Percentiles rank a stretch among this genome's conserved stretches.
Conservation (phyloP, 2,888 invertebrate species). For the Patella depressa region DNA sequence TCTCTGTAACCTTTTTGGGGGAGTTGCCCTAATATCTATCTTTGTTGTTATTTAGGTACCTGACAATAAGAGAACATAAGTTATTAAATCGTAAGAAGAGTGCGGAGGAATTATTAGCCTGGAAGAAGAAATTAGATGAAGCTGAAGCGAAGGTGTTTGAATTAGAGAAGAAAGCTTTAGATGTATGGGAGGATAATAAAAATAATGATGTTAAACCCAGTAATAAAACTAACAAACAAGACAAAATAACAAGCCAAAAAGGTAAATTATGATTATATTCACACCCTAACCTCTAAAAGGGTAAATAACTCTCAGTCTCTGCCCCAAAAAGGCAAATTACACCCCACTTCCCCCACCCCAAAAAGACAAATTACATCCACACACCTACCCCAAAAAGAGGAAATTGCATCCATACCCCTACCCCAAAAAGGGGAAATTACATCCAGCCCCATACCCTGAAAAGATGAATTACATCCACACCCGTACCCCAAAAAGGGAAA, state of each 20-base stretch:
- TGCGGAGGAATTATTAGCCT: conserved; percentile 68
- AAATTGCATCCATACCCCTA: not conserved
- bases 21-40: not conserved
- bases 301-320: too few species aligned
- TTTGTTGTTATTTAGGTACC: conserved; percentile 53
- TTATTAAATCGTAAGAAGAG: conserved; percentile 65
- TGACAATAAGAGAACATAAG: conserved; percentile 68
- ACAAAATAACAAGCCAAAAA: conserved; percentile 25
- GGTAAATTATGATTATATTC: too few species aligned
- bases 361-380: too few species aligned
- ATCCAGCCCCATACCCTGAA: not conserved
- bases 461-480: too few species aligned
- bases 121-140: conserved; percentile 68
- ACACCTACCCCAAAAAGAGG: too few species aligned
- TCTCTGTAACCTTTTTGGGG: too few species aligned
- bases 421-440: too few species aligned
- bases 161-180: conserved; percentile 66
- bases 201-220: not conserved
- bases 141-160: conserved; percentile 66
- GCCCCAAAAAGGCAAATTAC: too few species aligned
- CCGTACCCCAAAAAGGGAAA: too few species aligned
- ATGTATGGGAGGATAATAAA: conserved; percentile 48
- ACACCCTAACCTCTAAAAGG: too few species aligned
- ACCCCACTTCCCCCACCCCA: not conserved
- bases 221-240: conserved; percentile 25